Conservation (phyloP, 2,797 vertebrate species). For the Thaleichthys pacificus region DNA sequence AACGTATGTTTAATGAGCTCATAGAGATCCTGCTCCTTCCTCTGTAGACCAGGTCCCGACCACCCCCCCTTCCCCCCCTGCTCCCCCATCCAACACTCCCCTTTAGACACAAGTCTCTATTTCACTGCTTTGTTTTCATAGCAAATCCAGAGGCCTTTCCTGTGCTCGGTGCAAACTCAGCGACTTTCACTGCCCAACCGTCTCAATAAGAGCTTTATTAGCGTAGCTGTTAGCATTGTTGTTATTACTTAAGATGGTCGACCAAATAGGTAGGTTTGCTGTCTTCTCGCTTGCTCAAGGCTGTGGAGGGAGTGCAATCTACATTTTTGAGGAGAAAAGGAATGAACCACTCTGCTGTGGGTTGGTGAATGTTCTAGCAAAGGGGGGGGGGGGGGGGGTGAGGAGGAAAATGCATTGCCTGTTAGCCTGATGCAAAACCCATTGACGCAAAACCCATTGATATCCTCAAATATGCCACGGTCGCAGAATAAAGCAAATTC, state of each 20-base stretch:
- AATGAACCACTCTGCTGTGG: too few relatives aligned
- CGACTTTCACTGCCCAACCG: slow-evolving; percentile 38
- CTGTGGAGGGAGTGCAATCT: not conserved
- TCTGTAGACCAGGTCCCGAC: slow-evolving; percentile 1
- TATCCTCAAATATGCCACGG: too few relatives aligned
- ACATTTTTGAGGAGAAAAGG: too few relatives aligned
- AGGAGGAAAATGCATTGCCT: not conserved
- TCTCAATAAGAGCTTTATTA: slow-evolving; percentile 30
- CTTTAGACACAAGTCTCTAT: slow-evolving; percentile 46
- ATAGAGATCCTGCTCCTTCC: slow-evolving; percentile 20
- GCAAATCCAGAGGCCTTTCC: slow-evolving; percentile 51
- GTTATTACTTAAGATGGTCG: slow-evolving; percentile 21
- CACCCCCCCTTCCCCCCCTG: not conserved
- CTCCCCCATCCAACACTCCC: not conserved
- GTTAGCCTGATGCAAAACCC: too few relatives aligned
- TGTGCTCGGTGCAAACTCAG: slow-evolving; percentile 27
- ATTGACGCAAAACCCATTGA: too few relatives aligned
- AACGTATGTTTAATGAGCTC: slow-evolving; percentile 40
- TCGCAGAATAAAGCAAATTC: too few relatives aligned
- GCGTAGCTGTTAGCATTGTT: slow-evolving; percentile 22
- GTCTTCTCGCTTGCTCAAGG: slow-evolving; percentile 19
- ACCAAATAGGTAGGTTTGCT: not conserved
- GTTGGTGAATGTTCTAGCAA: not conserved
- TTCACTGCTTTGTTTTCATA: slow-evolving; percentile 60
- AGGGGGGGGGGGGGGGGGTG: not conserved